Conservation (phyloP, 2,797 vertebrate species). For the Craterocephalus amniculus region DNA sequence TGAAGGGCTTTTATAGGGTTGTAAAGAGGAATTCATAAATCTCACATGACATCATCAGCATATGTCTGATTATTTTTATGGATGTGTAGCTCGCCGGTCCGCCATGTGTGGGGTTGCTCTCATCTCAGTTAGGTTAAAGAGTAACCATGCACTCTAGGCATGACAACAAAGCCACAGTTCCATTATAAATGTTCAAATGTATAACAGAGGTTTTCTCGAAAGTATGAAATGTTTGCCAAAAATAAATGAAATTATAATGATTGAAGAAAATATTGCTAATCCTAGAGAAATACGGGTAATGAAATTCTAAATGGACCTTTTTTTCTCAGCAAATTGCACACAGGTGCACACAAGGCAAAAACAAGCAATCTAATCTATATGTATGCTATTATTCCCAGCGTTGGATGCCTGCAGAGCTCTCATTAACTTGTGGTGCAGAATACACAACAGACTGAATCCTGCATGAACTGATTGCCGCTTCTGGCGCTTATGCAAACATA, state of each 20-base stretch:
- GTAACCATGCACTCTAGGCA: conserved; percentile 26
- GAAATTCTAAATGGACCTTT: not conserved
- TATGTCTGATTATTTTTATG: conserved; percentile 54
- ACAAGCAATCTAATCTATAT: conserved; percentile 16
- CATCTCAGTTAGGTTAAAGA: conserved; percentile 45
- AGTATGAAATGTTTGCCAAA: not conserved
- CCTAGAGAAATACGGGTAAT: not conserved
- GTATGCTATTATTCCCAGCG: conserved; percentile 7
- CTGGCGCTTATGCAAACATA: conserved; percentile 12
- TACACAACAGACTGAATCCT: conserved; percentile 3
- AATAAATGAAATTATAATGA: not conserved
- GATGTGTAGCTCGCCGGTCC: conserved; percentile 11
- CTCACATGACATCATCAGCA: conserved; percentile 61
- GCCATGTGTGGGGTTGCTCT: conserved; percentile 17
- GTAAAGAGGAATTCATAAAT: conserved; percentile 79
- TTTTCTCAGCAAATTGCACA: too few species aligned
- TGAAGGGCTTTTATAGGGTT: conserved; percentile 57
- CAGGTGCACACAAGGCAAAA: not conserved
- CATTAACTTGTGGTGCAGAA: conserved; percentile 4
- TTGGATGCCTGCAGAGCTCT: conserved; percentile 11
- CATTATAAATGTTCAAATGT: conserved; percentile 19
- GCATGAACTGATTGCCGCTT: not conserved
- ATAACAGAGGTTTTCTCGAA: conserved; percentile 11
- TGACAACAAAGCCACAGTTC: conserved; percentile 1
- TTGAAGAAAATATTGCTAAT: not conserved